A percentile compares a stretch with the other conserved stretches of the same genome.
phyloP scores from a whole-genome alignment of 2,113 vertebrate species.

The Cololabis saira region DNA sequence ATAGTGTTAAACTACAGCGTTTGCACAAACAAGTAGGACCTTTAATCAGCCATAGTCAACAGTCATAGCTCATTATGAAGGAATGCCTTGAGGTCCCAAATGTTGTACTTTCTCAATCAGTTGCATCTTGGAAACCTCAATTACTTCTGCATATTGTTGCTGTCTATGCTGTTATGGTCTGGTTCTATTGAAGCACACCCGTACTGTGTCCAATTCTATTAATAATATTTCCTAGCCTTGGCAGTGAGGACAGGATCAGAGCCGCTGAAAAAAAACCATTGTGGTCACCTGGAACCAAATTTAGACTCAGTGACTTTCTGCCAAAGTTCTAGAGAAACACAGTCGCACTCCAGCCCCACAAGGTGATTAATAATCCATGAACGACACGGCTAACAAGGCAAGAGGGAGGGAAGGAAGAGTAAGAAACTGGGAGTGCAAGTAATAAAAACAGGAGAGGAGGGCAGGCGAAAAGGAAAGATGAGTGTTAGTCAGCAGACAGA shows the following conservation, averaged over 20 bases:
- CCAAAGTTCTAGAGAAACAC: constrained; percentile 27
- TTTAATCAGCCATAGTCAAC: constrained; percentile 13
- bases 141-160: constrained; percentile 42
- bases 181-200: constrained; percentile 27
- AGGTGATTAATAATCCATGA: constrained; percentile 59
- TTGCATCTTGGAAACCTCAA: constrained; percentile 35
- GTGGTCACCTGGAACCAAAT: constrained; percentile 44
- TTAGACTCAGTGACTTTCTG: constrained; percentile 47
- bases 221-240: constrained; percentile 47
- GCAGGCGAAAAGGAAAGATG: not conserved
- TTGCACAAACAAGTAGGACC: constrained; percentile 18
- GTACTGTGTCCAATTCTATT: constrained; percentile 49
- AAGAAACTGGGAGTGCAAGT: not conserved
- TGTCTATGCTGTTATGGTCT: constrained; percentile 8
- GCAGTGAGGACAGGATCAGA: constrained; percentile 43
- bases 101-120: constrained; percentile 23
- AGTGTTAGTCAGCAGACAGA: not conserved
- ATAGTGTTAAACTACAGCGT: constrained; percentile 3
- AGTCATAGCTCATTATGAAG: constrained; percentile 21
- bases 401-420: constrained; percentile 27
- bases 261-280: constrained; percentile 41
- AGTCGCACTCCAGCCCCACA: constrained; percentile 23
- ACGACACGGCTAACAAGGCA: constrained; percentile 56
- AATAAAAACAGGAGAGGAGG: not conserved
- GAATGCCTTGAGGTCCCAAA: constrained; percentile 9